Percentiles rank a stretch among this genome's conserved stretches.
phyloP scores from a whole-genome alignment of 2,888 invertebrate species.

The Mayetiola destructor region DNA sequence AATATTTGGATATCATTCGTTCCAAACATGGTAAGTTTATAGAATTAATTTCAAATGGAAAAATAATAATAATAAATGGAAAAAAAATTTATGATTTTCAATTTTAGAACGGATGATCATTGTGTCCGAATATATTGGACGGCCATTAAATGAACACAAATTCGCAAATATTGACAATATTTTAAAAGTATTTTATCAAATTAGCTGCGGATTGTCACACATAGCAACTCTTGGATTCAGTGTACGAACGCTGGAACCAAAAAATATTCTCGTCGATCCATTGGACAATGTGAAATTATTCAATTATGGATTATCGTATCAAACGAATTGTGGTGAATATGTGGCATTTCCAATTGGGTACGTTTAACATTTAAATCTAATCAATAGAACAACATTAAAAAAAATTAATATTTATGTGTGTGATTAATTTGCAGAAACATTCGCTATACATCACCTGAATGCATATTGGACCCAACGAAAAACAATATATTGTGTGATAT shows the following conservation, averaged over 20 bases:
- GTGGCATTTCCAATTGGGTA: constrained; percentile 83
- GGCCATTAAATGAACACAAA: constrained; percentile 33
- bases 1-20: constrained; percentile 79
- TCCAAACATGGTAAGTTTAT: constrained; percentile 74
- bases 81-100: constrained; percentile 15
- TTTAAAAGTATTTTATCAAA: constrained; percentile 53
- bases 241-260: constrained; percentile 66
- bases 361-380: constrained; percentile 23
- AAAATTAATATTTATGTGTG: too few species aligned
- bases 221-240: constrained; percentile 59
- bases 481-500: constrained; percentile 71
- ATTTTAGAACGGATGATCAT: constrained; percentile 63
- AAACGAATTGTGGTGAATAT: constrained; percentile 74
- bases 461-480: constrained; percentile 48
- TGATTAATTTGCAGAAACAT: too few species aligned
- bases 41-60: not conserved
- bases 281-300: constrained; percentile 66
- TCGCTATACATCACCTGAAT: constrained; percentile 69
- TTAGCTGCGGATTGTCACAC: constrained; percentile 54
- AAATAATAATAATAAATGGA: not conserved
- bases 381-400: not conserved
- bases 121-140: constrained; percentile 64
- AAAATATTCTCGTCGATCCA: constrained; percentile 64
- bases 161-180: constrained; percentile 25
- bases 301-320: constrained; percentile 85